phyloP scores from a whole-genome alignment of 2,113 vertebrate genomes.

The Garra rufa region DNA sequence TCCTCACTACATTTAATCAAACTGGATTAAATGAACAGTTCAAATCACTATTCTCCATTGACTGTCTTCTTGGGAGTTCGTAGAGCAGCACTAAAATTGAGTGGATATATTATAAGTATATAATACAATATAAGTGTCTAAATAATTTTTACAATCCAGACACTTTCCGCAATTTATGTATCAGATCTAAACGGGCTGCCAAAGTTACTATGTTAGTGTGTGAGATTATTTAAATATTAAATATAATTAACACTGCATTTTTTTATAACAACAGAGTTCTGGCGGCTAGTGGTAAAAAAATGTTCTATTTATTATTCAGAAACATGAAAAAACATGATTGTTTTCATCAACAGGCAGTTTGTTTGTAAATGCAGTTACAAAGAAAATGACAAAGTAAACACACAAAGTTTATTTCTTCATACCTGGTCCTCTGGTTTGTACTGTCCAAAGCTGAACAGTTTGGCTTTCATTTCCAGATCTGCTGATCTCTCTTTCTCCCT shows the following conservation, averaged over 20 bases:
- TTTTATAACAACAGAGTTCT: too few relatives aligned
- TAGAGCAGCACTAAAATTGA: too few relatives aligned
- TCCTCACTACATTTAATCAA: not conserved
- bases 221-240: not conserved
- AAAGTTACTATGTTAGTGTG: not conserved
- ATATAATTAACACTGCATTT: not conserved
- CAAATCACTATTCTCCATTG: too few relatives aligned
- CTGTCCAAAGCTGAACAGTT: conserved; percentile 77
- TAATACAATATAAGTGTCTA: too few relatives aligned
- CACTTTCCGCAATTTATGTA: not conserved
- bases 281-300: not conserved
- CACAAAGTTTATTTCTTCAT: not conserved
- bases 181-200: not conserved
- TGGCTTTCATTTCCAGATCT: conserved; percentile 80
- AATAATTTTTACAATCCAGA: not conserved
- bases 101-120: too few relatives aligned
- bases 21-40: not conserved
- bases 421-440: conserved; percentile 82
- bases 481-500: conserved; percentile 75
- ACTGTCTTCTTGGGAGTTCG: too few relatives aligned
- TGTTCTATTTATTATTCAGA: not conserved
- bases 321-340: not conserved
- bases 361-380: not conserved
- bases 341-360: not conserved
- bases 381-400: not conserved